These are phyloP conservation scores for Apostichopus parvimensis DNA, from an alignment of 35 echinoderm and acorn worm genomes.

Conservation along the genomic window DNA sequence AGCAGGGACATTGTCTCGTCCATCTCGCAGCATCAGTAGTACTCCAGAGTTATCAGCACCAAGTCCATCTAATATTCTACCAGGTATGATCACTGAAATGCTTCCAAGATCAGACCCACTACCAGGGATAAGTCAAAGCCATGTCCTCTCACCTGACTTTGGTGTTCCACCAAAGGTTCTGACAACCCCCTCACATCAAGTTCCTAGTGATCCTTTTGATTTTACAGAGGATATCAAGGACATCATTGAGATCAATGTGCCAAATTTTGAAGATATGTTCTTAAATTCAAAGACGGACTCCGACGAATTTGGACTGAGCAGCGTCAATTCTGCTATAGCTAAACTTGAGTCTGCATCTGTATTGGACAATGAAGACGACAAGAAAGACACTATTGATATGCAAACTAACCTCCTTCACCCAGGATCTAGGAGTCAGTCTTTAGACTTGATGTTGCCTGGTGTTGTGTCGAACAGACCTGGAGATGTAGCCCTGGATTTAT, in stretches of 20 bases:
- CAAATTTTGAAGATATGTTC: conserved; percentile 60
- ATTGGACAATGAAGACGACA: conserved; percentile 38
- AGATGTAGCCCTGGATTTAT: conserved; percentile 18
- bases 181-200: conserved; percentile 37
- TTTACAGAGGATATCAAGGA: conserved; percentile 46
- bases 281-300: conserved; percentile 14
- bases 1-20: background rate
- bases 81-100: conserved; percentile 44
- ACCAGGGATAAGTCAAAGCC: background rate
- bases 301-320: conserved; percentile 60
- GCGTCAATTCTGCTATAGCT: conserved; percentile 73
- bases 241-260: conserved; percentile 47
- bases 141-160: conserved; percentile 26
- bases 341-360: conserved; percentile 32
- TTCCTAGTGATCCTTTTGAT: conserved; percentile 42
- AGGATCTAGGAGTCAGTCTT: conserved; percentile 14
- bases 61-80: conserved; percentile 44
- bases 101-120: conserved; percentile 42
- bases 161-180: conserved; percentile 19
- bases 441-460: conserved; percentile 18
- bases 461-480: background rate
- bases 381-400: background rate
- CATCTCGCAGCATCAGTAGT: conserved; percentile 46
- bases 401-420: background rate
- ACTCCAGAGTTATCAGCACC: conserved; percentile 58